Percentiles rank a stretch among this genome's conserved stretches.
Conservation (phyloP, 2,888 invertebrate genomes). For the Protonemura montana region DNA sequence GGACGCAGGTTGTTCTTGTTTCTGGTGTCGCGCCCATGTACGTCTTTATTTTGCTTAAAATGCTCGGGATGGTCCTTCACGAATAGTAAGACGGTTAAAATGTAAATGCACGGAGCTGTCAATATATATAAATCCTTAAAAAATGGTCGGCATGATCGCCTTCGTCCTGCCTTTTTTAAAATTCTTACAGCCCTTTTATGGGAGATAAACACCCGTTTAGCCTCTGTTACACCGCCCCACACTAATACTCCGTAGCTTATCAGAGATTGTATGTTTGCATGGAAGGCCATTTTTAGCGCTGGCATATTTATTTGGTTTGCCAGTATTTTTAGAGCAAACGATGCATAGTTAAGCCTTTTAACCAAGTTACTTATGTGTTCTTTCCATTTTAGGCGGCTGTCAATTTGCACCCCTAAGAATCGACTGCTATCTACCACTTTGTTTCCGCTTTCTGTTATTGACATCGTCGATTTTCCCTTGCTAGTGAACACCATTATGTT, state of each 20-base stretch:
- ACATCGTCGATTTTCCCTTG: not conserved
- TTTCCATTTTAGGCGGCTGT: not conserved
- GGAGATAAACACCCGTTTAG: not conserved
- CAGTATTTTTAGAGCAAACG: not conserved
- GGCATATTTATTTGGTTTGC: not conserved
- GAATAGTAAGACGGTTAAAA: not conserved
- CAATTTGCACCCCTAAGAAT: not conserved
- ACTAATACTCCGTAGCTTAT: not conserved
- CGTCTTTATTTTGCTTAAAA: too few relatives aligned
- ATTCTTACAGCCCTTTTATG: not conserved
- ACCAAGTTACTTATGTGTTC: not conserved
- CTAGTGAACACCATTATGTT: not conserved
- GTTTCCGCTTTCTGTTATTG: not conserved
- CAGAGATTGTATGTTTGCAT: not conserved
- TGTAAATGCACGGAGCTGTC: not conserved
- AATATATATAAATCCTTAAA: not conserved
- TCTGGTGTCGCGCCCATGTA: too few relatives aligned
- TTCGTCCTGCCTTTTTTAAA: not conserved
- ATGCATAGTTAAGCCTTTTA: not conserved
- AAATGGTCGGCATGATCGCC: not conserved
- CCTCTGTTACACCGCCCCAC: not conserved
- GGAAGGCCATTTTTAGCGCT: not conserved
- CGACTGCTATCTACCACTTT: not conserved
- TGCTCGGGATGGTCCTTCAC: too few relatives aligned
- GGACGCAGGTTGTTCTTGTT: too few relatives aligned